These are phyloP conservation scores for Tubulanus polymorphus DNA, from an alignment of 2,888 invertebrate genomes.

Conservation along the genomic window DNA sequence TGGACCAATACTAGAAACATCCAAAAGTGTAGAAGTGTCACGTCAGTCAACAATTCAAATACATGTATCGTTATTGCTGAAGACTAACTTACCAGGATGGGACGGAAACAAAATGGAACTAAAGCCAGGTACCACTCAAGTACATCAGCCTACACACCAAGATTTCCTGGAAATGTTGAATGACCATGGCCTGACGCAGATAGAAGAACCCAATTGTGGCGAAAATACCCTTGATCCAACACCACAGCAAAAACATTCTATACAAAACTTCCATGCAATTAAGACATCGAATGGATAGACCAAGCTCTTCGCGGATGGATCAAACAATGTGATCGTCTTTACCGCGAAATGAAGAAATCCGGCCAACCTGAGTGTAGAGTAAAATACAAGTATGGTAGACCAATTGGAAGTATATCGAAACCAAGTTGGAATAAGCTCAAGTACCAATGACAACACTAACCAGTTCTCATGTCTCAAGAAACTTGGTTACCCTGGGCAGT, in stretches of 20 bases:
- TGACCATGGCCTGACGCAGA: constrained; percentile 14
- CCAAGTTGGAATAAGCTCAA: too few relatives aligned
- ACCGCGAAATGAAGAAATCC: constrained; percentile 12
- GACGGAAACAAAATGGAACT: too few relatives aligned
- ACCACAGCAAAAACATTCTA: constrained; percentile 10
- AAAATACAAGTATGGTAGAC: constrained; percentile 7
- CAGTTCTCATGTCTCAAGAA: background rate
- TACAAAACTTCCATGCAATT: constrained; percentile 11
- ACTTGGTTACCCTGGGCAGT: background rate
- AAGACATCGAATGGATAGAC: constrained; percentile 12
- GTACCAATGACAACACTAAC: background rate
- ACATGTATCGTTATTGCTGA: background rate
- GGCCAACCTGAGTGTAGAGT: background rate
- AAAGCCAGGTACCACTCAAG: too few relatives aligned
- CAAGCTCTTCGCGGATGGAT: constrained; percentile 9
- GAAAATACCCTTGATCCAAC: constrained; percentile 18
- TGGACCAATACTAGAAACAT: too few relatives aligned
- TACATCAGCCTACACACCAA: too few relatives aligned
- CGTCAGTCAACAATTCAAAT: too few relatives aligned
- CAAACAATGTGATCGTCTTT: constrained; percentile 6
- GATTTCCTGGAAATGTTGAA: constrained; percentile 11
- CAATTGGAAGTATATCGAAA: constrained; percentile 12
- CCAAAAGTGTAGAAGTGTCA: too few relatives aligned
- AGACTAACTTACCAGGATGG: background rate
- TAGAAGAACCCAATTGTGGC: constrained; percentile 17